Percentiles rank a stretch among this genome's conserved stretches.
phyloP scores from a whole-genome alignment of 2,797 vertebrate species.

The Acrocephalus scirpaceus region DNA sequence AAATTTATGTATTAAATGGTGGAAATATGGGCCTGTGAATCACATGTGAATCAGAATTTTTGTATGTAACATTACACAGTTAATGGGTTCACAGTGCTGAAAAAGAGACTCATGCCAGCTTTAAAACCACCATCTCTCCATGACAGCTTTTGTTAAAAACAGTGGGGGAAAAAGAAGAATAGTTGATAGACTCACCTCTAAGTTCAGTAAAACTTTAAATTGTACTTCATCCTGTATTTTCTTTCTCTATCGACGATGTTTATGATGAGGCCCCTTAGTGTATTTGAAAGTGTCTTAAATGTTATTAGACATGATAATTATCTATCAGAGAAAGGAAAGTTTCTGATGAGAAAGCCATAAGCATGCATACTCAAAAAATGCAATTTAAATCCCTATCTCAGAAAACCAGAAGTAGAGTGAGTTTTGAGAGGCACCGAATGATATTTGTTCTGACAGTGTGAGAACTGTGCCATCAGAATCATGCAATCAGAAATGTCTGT shows the following conservation, averaged over 20 bases:
- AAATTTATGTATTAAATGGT: background rate
- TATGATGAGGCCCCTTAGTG: background rate
- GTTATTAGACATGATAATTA: background rate
- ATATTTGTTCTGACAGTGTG: background rate
- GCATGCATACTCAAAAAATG: background rate
- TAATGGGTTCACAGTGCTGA: background rate
- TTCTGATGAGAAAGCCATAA: background rate
- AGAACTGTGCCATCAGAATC: background rate
- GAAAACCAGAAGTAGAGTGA: background rate
- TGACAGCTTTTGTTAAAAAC: background rate
- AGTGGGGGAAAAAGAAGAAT: background rate
- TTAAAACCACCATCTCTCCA: background rate
- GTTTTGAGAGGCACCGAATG: background rate
- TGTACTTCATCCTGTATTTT: background rate
- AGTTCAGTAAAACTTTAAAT: background rate
- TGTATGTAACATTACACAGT: rapidly evolving
- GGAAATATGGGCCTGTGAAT: background rate
- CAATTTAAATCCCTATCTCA: background rate
- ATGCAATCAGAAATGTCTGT: background rate
- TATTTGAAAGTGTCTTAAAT: background rate
- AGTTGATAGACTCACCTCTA: background rate
- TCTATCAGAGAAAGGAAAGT: background rate
- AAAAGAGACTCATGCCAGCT: background rate
- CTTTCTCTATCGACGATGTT: background rate
- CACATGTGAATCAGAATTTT: background rate